A percentile compares a stretch with the other conserved stretches of the same genome.
These are phyloP conservation scores for Globia sparganii DNA, from an alignment of 2,888 invertebrate genomes.

Conservation along the genomic window DNA sequence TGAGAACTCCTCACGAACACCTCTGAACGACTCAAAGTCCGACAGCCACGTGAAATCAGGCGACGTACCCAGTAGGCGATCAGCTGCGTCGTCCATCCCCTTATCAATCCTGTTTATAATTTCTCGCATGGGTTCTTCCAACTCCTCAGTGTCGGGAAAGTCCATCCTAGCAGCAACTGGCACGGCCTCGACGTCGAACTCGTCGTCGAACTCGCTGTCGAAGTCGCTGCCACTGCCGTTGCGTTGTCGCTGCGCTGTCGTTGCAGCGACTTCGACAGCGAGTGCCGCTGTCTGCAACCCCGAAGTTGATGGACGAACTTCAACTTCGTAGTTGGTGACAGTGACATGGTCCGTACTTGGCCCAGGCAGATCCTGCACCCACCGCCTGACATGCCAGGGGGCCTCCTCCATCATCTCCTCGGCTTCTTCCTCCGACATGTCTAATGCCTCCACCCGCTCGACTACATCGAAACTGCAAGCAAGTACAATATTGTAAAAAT, in stretches of 20 bases:
- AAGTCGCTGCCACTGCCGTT: constrained; percentile 9
- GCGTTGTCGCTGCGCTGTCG: too few relatives aligned
- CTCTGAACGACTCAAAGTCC: constrained; percentile 58
- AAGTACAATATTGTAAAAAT: neutral
- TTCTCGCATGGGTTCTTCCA: constrained; percentile 40
- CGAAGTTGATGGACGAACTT: constrained; percentile 2
- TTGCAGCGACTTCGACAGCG: too few relatives aligned
- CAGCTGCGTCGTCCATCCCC: constrained; percentile 60
- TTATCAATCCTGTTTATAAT: constrained; percentile 32
- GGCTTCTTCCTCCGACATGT: neutral
- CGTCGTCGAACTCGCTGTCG: constrained; percentile 1
- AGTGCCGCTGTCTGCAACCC: neutral
- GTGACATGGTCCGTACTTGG: too few relatives aligned
- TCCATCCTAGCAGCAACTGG: neutral
- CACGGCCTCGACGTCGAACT: neutral
- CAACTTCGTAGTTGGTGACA: neutral
- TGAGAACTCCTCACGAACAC: constrained; percentile 53
- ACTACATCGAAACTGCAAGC: neutral
- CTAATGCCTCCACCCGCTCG: constrained; percentile 2
- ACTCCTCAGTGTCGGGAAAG: constrained; percentile 58
- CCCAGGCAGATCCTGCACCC: too few relatives aligned
- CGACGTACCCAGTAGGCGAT: constrained; percentile 36
- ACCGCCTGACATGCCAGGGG: too few relatives aligned
- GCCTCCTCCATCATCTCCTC: neutral
- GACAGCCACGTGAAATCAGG: constrained; percentile 33